phyloP scores from a whole-genome alignment of 1,140 invertebrate species.

The Piezodorus guildinii region DNA sequence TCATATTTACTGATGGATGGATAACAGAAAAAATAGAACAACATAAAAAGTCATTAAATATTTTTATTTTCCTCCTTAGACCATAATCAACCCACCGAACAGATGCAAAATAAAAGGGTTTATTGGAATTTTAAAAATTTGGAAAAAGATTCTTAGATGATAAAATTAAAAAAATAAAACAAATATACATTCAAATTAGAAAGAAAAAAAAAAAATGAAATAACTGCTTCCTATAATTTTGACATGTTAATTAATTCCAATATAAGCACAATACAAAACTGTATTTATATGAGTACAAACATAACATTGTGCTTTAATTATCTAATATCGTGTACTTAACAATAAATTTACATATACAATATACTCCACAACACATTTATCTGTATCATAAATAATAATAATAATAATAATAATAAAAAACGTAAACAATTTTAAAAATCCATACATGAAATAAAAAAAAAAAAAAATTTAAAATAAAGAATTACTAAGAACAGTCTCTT shows the following conservation, averaged over 20 bases:
- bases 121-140: too few relatives aligned
- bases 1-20: too few relatives aligned
- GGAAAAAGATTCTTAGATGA: too few relatives aligned
- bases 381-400: neutral
- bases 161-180: too few relatives aligned
- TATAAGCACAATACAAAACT: constrained; percentile 2
- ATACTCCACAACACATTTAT: neutral
- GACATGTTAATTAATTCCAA: constrained; percentile 8
- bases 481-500: neutral
- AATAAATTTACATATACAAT: constrained; percentile 6
- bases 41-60: too few relatives aligned
- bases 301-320: constrained; percentile 13
- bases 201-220: too few relatives aligned
- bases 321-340: constrained; percentile 6
- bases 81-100: constrained; percentile 18
- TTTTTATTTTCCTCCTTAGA: neutral
- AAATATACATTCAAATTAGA: too few relatives aligned
- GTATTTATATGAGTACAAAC: neutral
- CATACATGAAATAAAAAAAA: neutral
- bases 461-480: neutral
- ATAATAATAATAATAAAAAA: constrained; percentile 6
- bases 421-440: neutral
- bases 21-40: too few relatives aligned
- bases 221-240: constrained; percentile 21
- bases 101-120: constrained; percentile 8